phyloP scores from a whole-genome alignment of 2,888 invertebrate species.

The Oithona nana region DNA sequence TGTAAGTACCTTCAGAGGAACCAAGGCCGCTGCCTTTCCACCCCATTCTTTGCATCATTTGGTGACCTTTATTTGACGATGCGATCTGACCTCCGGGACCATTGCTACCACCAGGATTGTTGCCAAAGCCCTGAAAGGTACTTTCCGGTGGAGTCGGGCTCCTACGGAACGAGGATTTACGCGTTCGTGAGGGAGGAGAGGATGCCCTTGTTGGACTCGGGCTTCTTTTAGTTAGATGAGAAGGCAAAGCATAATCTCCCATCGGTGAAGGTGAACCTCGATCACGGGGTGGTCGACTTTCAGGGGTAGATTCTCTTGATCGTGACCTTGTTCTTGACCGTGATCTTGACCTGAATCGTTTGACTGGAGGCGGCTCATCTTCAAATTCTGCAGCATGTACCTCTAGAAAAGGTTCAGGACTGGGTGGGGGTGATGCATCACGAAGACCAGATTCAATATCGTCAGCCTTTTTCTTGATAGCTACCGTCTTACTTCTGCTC shows the following conservation, averaged over 20 bases:
- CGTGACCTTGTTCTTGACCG: conserved; percentile 19
- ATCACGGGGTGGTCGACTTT: conserved; percentile 18
- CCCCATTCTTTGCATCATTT: conserved; percentile 91
- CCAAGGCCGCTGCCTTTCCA: conserved; percentile 91
- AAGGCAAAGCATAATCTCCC: conserved; percentile 13
- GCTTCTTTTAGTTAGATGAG: conserved; percentile 18
- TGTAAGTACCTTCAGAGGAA: conserved; percentile 67
- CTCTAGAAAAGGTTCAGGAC: background rate
- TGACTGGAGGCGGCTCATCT: background rate
- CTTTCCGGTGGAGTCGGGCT: background rate
- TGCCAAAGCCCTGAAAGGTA: background rate
- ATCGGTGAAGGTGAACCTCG: conserved; percentile 26
- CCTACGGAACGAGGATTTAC: background rate
- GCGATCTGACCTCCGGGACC: conserved; percentile 32
- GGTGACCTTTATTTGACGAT: conserved; percentile 86
- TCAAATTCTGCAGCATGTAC: background rate
- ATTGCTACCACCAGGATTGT: background rate
- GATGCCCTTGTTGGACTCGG: conserved; percentile 9
- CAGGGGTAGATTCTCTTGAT: conserved; percentile 18
- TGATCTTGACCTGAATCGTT: background rate
- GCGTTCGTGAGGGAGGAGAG: conserved; percentile 20
- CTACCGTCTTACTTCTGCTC: conserved; percentile 83
- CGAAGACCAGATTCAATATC: conserved; percentile 50
- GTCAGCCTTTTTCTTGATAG: conserved; percentile 69
- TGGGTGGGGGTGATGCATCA: conserved; percentile 35